These are phyloP conservation scores for Pachycephala philippinensis DNA, from an alignment of 2,113 vertebrate genomes.

Conservation along the genomic window DNA sequence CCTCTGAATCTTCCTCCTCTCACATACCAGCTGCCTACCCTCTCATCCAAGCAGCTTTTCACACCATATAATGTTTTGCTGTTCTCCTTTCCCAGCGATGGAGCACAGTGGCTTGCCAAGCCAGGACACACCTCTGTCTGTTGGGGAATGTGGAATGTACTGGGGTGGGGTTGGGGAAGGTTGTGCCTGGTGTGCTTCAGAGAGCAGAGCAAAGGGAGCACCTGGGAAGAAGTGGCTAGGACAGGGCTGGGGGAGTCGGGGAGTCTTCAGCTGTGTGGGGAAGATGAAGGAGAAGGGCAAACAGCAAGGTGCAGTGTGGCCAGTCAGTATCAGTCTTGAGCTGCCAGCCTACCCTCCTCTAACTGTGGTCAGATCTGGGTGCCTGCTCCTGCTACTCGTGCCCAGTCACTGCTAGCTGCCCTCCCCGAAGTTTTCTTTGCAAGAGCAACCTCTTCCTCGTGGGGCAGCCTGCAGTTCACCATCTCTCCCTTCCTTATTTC, in stretches of 20 bases:
- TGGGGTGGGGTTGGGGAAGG: too few relatives aligned
- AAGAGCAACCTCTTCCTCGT: neutral
- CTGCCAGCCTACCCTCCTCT: neutral
- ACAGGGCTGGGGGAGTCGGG: neutral
- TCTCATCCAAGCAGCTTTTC: conserved; percentile 29
- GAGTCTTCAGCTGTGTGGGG: neutral
- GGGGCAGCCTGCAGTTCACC: neutral
- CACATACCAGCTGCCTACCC: conserved; percentile 20
- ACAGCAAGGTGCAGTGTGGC: neutral
- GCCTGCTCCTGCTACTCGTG: neutral
- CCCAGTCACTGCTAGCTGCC: neutral
- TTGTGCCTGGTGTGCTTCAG: neutral
- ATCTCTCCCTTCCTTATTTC: neutral
- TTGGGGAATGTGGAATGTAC: neutral
- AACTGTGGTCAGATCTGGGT: neutral
- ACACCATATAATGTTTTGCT: conserved; percentile 10
- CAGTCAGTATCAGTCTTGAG: neutral
- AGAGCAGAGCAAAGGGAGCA: neutral
- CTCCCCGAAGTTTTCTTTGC: neutral
- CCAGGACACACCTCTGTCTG: neutral
- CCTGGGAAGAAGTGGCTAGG: neutral
- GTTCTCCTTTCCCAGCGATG: neutral
- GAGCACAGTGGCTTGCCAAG: neutral
- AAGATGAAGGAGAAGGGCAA: neutral
- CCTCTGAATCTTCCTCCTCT: conserved; percentile 2